Evolutionary conservation across 2,113 vertebrate species (phyloP).

Genomic region (Catagonus wagneri): DNA sequence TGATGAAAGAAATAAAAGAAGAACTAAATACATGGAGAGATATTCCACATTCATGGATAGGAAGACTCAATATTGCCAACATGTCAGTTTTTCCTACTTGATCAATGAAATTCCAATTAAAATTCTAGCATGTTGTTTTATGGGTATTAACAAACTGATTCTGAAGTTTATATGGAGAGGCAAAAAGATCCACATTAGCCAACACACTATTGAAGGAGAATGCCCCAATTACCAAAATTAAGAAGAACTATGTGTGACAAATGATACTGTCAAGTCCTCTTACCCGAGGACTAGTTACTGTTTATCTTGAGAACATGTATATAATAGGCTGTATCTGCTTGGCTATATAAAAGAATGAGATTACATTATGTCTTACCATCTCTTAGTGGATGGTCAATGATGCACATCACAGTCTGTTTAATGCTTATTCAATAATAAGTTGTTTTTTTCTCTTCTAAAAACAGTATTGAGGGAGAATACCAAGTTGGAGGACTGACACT

Average conservation of each 20-base stretch:
- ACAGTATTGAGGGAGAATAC: neutral
- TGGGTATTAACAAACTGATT: neutral
- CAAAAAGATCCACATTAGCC: neutral
- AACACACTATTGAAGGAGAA: too few relatives aligned
- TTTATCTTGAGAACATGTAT: neutral
- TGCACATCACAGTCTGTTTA: neutral
- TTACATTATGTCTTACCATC: neutral
- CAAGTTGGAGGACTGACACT: neutral
- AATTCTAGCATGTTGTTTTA: neutral
- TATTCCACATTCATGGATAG: too few relatives aligned
- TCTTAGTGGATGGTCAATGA: neutral
- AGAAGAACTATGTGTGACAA: too few relatives aligned
- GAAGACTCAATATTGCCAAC: too few relatives aligned
- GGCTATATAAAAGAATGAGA: neutral
- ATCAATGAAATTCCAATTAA: neutral
- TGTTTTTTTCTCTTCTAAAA: neutral
- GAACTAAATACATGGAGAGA: too few relatives aligned
- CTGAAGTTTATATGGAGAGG: conserved; percentile 10
- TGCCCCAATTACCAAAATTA: too few relatives aligned
- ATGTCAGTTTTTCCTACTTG: neutral
- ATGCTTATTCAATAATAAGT: neutral
- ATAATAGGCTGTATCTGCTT: neutral
- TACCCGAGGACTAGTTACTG: too few relatives aligned
- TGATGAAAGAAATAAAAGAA: too few relatives aligned
- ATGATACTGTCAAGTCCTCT: too few relatives aligned